Evolutionary conservation across 1,140 invertebrate genomes (phyloP).

Genomic region (Onthophagus taurus): DNA sequence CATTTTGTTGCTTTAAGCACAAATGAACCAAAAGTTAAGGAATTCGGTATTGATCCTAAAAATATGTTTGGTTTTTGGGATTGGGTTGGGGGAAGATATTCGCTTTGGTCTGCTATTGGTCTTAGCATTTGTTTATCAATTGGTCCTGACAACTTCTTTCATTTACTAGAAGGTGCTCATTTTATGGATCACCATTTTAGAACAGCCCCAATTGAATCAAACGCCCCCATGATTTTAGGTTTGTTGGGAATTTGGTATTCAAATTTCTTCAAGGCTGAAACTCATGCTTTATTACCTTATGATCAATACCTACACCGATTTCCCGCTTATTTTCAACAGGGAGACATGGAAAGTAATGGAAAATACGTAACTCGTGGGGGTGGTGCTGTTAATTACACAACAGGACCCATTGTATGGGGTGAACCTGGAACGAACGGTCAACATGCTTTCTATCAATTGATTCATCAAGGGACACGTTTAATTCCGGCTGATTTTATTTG

Average conservation of each 20-base stretch:
- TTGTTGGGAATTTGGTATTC: conserved; percentile 93
- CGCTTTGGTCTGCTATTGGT: conserved; percentile 97
- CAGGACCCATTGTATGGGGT: conserved; percentile 68
- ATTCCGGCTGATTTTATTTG: conserved; percentile 98
- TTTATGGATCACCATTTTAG: conserved; percentile 94
- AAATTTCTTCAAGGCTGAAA: conserved; percentile 93
- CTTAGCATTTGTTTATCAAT: conserved; percentile 89
- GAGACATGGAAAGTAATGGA: conserved; percentile 99
- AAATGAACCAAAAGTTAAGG: conserved; percentile 83
- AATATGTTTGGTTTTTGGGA: conserved; percentile 99
- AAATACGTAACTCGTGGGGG: conserved; percentile 85
- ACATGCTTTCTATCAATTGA: conserved; percentile 95
- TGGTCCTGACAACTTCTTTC: conserved; percentile 93
- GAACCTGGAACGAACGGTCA: conserved; percentile 99
- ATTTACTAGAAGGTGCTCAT: conserved; percentile 82
- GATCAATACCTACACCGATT: conserved; percentile 98
- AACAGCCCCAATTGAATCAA: conserved; percentile 73
- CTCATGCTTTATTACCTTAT: conserved; percentile 92
- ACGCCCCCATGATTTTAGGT: conserved; percentile 92
- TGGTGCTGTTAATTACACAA: conserved; percentile 45
- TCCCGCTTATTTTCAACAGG: conserved; percentile 99
- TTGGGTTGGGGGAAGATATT: conserved; percentile 98
- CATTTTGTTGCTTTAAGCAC: conserved; percentile 99
- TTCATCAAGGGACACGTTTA: conserved; percentile 82
- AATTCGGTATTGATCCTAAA: conserved; percentile 92